Evolutionary conservation across 2,113 vertebrate genomes (phyloP), one percentile per base, ranked within the genome.

Genomic region (Megaptera novaeangliae): DNA sequence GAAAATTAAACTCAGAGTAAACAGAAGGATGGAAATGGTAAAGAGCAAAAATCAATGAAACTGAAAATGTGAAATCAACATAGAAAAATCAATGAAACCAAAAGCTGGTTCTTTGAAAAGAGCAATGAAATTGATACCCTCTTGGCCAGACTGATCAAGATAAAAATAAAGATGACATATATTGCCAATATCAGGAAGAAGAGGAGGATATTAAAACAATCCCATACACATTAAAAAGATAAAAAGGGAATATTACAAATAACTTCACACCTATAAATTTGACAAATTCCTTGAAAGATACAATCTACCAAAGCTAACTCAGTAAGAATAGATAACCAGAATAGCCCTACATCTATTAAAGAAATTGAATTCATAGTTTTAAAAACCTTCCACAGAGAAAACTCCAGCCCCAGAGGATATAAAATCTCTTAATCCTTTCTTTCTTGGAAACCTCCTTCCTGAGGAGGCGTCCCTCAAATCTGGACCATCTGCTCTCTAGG

Each of bases 11-110:
- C 6, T 14, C 29, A 85, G 84, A 69, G 41, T 31, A 97, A 82
- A 39, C 0, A 61, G 13, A 75, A 59, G 1, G 27, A 82, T 82
- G 31, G 18, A 94, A 92, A 89, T 23, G 1, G 14, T 66, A 74
- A 55, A 84, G 23, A 92, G 21, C 21, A 92, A 94, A 92, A 74
- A 66, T 13, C n/a, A 80, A 52, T 85, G 44, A 69, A 72, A 89
- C 7, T 68, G 23, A 92, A 85, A 89, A 92, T 36, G 39, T 39
- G 92, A 89, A 92, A 75, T 90, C 46, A 93, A 94, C 36, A 71
- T 1, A 88, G 36, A 90, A 90, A 83, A 83, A 84, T 77, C 46
- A 81, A 18, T 92, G 25, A 96, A 66, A 69, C 46, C 39, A 84
- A 72, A 94, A 71, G 25, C 8, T 71, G 27, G 25, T 29, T 82